These are phyloP conservation scores for Desmodus rotundus DNA, from an alignment of 2,113 vertebrate genomes.

Conservation along the genomic window DNA sequence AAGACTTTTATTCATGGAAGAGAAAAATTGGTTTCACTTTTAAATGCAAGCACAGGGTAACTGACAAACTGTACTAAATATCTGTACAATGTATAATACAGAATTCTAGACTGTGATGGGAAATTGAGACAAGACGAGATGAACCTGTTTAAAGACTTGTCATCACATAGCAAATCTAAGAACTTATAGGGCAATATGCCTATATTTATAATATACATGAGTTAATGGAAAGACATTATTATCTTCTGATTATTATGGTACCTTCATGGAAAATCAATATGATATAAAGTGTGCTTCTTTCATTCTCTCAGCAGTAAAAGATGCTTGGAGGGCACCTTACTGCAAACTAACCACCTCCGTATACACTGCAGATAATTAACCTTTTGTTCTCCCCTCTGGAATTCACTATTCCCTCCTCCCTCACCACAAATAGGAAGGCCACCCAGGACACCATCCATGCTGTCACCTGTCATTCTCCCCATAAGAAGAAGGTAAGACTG, in stretches of 20 bases:
- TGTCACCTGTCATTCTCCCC: not conserved
- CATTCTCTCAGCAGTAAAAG: constrained; percentile 2
- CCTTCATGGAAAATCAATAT: constrained; percentile 25
- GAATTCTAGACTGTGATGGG: not conserved
- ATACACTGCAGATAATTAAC: not conserved
- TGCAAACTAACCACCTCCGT: not conserved
- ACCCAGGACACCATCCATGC: not conserved
- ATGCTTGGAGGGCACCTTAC: not conserved
- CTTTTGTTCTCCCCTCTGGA: not conserved
- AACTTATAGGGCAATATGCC: not conserved
- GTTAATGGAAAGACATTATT: constrained; percentile 17
- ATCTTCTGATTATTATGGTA: constrained; percentile 8
- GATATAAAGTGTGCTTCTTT: not conserved
- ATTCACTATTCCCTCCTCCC: not conserved
- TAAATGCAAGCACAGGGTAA: constrained; percentile 29
- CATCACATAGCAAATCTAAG: not conserved
- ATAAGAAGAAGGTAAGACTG: not conserved
- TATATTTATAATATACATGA: not conserved
- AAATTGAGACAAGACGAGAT: not conserved
- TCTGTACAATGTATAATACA: not conserved
- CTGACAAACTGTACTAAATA: not conserved
- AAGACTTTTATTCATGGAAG: not conserved
- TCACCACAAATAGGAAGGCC: not conserved
- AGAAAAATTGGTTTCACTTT: not conserved
- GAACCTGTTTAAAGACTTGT: constrained; percentile 7